phyloP scores from a whole-genome alignment of 2,797 vertebrate genomes.

The Parotocinclus haroldoi region DNA sequence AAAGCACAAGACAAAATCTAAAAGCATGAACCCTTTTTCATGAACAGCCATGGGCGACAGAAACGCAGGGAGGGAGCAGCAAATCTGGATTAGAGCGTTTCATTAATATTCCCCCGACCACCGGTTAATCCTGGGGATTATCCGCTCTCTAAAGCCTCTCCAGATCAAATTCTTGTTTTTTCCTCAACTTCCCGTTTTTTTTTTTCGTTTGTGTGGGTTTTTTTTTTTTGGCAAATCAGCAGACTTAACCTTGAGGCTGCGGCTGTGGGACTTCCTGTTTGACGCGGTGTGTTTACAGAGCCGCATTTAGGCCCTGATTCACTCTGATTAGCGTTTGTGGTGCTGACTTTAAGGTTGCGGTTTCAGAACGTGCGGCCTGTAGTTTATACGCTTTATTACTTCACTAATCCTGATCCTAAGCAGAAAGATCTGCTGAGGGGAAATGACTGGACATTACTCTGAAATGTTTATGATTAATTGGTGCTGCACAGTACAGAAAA shows the following conservation, averaged over 20 bases:
- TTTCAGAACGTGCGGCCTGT: not conserved
- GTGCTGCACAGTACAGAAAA: too few relatives aligned
- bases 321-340: conserved; percentile 11
- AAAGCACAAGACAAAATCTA: too few relatives aligned
- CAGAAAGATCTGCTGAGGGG: too few relatives aligned
- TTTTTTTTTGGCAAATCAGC: conserved; percentile 14
- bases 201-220: too few relatives aligned
- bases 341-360: not conserved
- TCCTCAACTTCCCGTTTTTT: conserved; percentile 25
- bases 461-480: too few relatives aligned
- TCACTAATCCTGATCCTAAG: too few relatives aligned
- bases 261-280: conserved; percentile 38
- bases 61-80: too few relatives aligned
- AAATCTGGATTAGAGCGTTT: too few relatives aligned
- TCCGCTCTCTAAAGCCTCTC: conserved; percentile 10
- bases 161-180: conserved; percentile 27
- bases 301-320: conserved; percentile 19
- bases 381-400: too few relatives aligned
- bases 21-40: too few relatives aligned
- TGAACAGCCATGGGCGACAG: too few relatives aligned
- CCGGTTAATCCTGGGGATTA: conserved; percentile 45
- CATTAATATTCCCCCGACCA: conserved; percentile 39
- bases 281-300: conserved; percentile 4
- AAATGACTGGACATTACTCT: too few relatives aligned
- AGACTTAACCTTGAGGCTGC: conserved; percentile 9